phyloP scores from a whole-genome alignment of 2,888 invertebrate genomes.

The Rhaphigaster nebulosa region DNA sequence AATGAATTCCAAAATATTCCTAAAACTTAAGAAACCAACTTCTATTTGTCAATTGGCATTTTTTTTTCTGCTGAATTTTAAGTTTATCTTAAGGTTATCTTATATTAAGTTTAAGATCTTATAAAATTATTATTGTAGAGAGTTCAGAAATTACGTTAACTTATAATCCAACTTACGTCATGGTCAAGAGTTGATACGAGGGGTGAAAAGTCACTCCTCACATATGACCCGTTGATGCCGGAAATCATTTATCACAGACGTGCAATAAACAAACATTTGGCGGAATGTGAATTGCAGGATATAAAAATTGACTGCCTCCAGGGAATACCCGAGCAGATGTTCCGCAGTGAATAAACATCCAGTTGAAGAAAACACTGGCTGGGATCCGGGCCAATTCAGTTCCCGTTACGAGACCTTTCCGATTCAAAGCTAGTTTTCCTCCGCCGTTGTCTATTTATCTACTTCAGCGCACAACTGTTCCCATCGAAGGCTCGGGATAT shows the following conservation, averaged over 20 bases:
- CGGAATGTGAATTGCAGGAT: background rate
- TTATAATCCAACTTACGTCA: no score
- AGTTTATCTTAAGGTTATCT: no score
- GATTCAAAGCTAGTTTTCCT: background rate
- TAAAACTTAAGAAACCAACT: no score
- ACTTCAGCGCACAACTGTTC: background rate
- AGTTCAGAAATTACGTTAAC: no score
- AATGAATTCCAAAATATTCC: no score
- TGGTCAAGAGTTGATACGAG: no score
- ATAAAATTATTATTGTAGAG: no score
- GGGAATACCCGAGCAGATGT: background rate
- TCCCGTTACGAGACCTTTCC: background rate
- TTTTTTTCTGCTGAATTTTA: no score
- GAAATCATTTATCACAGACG: background rate
- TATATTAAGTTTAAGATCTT: no score
- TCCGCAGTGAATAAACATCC: background rate
- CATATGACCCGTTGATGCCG: background rate
- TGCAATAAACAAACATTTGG: background rate
- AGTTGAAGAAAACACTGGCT: background rate
- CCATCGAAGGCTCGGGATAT: background rate
- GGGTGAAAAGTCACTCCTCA: background rate
- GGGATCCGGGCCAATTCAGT: background rate
- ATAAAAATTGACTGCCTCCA: background rate
- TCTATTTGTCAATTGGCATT: no score
- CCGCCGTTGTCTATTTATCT: background rate